These are phyloP conservation scores for Eulemur rufifrons DNA, from an alignment of 2,113 vertebrate species.

Conservation along the genomic window DNA sequence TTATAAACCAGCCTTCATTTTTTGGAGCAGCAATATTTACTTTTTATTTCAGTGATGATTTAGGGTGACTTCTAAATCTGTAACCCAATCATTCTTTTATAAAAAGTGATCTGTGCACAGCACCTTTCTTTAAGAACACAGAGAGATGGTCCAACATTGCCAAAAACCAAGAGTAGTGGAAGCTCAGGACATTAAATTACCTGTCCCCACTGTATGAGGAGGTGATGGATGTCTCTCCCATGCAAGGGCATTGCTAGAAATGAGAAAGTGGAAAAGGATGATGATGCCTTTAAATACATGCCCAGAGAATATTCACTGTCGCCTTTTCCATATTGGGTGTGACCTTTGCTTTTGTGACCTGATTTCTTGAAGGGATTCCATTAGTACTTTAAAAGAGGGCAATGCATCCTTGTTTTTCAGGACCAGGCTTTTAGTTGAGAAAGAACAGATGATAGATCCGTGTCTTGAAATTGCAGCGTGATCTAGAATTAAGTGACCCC, in stretches of 20 bases:
- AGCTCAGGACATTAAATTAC: not conserved
- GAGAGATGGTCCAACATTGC: not conserved
- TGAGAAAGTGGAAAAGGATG: not conserved
- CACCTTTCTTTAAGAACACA: not conserved
- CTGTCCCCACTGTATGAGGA: not conserved
- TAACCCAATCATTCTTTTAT: not conserved
- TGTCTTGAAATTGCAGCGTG: not conserved
- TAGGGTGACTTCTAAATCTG: not conserved
- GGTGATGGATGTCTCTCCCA: too few species aligned
- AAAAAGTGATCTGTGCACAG: not conserved
- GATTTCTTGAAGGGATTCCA: not conserved
- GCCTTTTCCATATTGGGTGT: not conserved
- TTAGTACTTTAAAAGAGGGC: not conserved
- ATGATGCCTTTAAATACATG: not conserved
- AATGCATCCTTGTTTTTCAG: not conserved
- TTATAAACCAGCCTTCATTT: not conserved
- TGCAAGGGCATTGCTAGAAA: not conserved
- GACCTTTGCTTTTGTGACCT: not conserved
- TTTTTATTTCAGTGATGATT: not conserved
- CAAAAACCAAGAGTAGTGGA: not conserved
- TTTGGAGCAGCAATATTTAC: not conserved
- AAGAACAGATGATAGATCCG: not conserved
- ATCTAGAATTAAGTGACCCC: not conserved
- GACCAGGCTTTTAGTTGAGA: not conserved
- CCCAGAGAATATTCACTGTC: rapidly evolving